Percentiles rank a stretch among this genome's conserved stretches.
Conservation (phyloP, 2,113 vertebrate genomes). For the Chaetodon auriga region DNA sequence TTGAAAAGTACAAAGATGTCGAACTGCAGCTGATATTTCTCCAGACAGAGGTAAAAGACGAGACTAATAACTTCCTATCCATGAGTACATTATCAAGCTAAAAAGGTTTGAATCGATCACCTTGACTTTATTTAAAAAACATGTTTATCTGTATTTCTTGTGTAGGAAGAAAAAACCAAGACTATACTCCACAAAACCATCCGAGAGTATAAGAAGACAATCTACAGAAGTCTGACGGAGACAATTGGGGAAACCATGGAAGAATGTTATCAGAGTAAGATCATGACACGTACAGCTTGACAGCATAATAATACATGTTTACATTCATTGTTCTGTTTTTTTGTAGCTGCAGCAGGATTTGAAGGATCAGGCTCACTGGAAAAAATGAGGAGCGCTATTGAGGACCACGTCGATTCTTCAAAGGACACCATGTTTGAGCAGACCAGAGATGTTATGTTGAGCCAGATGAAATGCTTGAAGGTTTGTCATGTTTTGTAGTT, state of each 20-base stretch:
- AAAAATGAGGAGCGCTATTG: neutral
- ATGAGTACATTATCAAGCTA: neutral
- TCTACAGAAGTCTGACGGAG: constrained; percentile 51
- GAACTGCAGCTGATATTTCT: constrained; percentile 40
- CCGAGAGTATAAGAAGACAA: constrained; percentile 38
- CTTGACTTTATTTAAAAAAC: neutral
- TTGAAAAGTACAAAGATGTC: constrained; percentile 9
- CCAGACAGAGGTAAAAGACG: constrained; percentile 36
- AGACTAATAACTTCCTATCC: neutral
- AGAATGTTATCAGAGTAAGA: constrained; percentile 52
- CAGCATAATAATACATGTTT: neutral
- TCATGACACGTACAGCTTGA: neutral
- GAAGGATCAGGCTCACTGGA: neutral
- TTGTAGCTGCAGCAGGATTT: constrained; percentile 21
- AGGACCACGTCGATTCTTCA: neutral
- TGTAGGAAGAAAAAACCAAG: constrained; percentile 44
- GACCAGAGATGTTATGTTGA: constrained; percentile 25
- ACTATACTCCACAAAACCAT: constrained; percentile 13
- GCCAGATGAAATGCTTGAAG: neutral
- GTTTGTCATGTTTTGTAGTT: constrained; percentile 40
- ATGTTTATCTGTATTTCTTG: neutral
- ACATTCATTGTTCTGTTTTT: neutral
- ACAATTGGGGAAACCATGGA: constrained; percentile 44
- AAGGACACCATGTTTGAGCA: constrained; percentile 1
- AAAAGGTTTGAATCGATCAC: no score